A percentile compares a stretch with the other conserved stretches of the same genome.
These are phyloP conservation scores for Melikaiella ostensackeni DNA, from an alignment of 2,888 invertebrate genomes.

Conservation along the genomic window DNA sequence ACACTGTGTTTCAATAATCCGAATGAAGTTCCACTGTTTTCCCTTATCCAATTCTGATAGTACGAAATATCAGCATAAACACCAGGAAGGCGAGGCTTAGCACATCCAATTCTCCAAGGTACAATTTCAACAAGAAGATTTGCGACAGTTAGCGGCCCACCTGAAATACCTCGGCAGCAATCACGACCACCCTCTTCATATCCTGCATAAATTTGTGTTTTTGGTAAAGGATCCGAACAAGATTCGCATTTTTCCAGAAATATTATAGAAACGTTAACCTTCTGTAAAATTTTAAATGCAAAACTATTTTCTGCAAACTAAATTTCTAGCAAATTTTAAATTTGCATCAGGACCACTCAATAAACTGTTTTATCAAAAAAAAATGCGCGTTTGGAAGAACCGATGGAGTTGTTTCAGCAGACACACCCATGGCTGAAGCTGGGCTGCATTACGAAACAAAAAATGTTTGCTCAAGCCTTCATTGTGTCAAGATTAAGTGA, in stretches of 20 bases:
- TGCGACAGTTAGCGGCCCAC: constrained; percentile 58
- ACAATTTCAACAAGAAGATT: constrained; percentile 59
- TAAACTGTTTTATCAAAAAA: too few species aligned
- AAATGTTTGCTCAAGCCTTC: too few species aligned
- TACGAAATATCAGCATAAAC: constrained; percentile 78
- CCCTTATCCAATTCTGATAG: constrained; percentile 75
- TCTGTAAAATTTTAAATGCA: too few species aligned
- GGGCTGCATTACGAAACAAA: too few species aligned
- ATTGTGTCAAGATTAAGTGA: too few species aligned
- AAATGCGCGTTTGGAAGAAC: too few species aligned
- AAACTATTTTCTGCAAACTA: too few species aligned
- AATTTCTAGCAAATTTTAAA: too few species aligned
- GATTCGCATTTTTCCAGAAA: constrained; percentile 78
- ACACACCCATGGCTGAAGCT: too few species aligned
- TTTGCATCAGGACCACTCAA: too few species aligned
- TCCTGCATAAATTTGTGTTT: constrained; percentile 80
- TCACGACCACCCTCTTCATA: constrained; percentile 78
- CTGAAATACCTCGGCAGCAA: constrained; percentile 63
- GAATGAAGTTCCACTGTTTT: constrained; percentile 64
- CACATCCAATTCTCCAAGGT: constrained; percentile 79
- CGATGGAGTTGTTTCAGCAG: too few species aligned
- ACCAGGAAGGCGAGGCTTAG: constrained; percentile 75
- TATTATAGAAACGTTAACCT: constrained; percentile 78
- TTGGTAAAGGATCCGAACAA: constrained; percentile 59
- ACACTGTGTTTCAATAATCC: too few species aligned